Evolutionary conservation across 2,888 invertebrate genomes (phyloP).

Genomic region (Meiosimyza decipiens): DNA sequence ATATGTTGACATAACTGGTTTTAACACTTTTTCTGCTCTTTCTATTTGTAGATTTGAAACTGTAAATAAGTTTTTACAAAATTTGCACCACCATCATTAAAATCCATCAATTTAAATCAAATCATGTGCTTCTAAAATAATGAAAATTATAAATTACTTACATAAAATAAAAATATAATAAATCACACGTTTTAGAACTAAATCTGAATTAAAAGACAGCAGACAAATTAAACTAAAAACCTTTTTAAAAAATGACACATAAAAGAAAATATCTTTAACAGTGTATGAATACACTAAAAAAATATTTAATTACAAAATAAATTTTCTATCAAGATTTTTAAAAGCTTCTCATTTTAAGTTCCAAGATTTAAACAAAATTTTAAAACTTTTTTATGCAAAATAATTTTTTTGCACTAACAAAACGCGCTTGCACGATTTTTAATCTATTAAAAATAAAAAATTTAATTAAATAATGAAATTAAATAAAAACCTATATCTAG

Average conservation of each 20-base stretch:
- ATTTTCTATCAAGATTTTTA: conserved; percentile 8
- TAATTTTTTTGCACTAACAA: background rate
- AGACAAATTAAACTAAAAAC: background rate
- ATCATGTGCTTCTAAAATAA: background rate
- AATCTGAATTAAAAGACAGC: background rate
- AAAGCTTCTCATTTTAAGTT: conserved; percentile 4
- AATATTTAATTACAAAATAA: background rate
- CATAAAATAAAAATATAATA: background rate
- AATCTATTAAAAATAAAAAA: background rate
- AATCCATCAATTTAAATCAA: conserved; percentile 8
- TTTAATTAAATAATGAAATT: background rate
- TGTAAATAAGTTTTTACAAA: conserved; percentile 11
- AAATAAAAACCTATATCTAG: background rate
- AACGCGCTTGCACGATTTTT: background rate
- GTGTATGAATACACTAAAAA: conserved; percentile 11
- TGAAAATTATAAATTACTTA: background rate
- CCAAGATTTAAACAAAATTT: background rate
- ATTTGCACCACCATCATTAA: too few relatives aligned
- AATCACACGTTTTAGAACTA: background rate
- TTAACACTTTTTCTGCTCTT: conserved; percentile 14
- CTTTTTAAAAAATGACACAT: conserved; percentile 16
- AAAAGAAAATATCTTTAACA: conserved; percentile 28
- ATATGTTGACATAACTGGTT: too few relatives aligned
- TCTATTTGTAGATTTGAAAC: conserved; percentile 27
- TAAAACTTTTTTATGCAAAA: background rate